A percentile compares a stretch with the other conserved stretches of the same genome.
Evolutionary conservation across 1,140 invertebrate species (phyloP).

Genomic region (Papilio dardanus): DNA sequence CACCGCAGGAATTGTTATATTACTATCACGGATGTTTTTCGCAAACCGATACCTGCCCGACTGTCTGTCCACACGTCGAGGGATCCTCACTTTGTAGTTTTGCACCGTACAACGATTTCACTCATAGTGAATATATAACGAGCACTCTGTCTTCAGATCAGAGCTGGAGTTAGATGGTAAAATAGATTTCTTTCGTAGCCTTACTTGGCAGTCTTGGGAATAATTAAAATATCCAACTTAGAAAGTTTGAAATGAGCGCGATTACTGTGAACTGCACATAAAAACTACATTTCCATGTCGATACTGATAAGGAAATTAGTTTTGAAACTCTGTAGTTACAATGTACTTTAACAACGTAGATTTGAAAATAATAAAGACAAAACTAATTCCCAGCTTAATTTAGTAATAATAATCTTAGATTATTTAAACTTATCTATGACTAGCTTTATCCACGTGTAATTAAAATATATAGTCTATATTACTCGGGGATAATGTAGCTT

Average conservation of each 20-base stretch:
- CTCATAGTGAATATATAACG: background rate
- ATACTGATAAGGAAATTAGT: background rate
- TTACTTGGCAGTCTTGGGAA: background rate
- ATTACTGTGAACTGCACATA: background rate
- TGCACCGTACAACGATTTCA: background rate
- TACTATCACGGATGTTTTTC: conserved; percentile 8
- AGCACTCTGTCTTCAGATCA: too few relatives aligned
- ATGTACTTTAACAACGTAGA: background rate
- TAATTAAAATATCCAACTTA: background rate
- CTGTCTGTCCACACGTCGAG: too few relatives aligned
- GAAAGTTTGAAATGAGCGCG: background rate
- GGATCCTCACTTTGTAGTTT: background rate
- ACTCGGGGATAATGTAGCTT: too few relatives aligned
- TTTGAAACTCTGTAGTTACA: background rate
- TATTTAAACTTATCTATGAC: too few relatives aligned
- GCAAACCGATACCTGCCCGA: background rate
- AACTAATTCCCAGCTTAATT: too few relatives aligned
- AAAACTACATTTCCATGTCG: background rate
- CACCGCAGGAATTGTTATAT: conserved; percentile 12
- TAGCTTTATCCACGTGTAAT: too few relatives aligned
- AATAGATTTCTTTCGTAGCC: background rate
- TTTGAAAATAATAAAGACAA: background rate
- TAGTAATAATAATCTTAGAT: too few relatives aligned
- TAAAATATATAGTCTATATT: too few relatives aligned
- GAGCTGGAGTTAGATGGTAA: too few relatives aligned